phyloP scores from a whole-genome alignment of 2,888 invertebrate genomes.

The Linnaemya tessellans region DNA sequence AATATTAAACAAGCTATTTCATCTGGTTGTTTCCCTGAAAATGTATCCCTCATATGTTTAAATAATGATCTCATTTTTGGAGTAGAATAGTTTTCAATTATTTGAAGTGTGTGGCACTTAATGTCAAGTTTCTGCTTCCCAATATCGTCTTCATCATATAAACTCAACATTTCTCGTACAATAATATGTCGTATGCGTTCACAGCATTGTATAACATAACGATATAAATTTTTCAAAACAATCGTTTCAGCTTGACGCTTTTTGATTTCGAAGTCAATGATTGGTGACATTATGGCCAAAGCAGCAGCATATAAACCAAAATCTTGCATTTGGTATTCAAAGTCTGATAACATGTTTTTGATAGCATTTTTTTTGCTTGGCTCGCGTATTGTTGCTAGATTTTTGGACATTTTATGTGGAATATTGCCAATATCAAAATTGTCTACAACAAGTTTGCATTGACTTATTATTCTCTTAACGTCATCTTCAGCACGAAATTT shows the following conservation, averaged over 20 bases:
- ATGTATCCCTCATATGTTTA: conserved; percentile 85
- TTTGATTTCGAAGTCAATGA: conserved; percentile 87
- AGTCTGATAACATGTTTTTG: conserved; percentile 84
- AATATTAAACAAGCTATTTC: conserved; percentile 81
- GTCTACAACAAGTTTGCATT: conserved; percentile 69
- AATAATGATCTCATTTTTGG: conserved; percentile 87
- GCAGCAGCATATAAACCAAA: conserved; percentile 86
- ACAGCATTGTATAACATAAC: conserved; percentile 78
- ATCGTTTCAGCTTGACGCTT: conserved; percentile 84
- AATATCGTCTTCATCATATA: conserved; percentile 80
- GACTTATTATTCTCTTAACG: conserved; percentile 55
- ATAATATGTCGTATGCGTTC: conserved; percentile 84
- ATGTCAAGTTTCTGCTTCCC: conserved; percentile 55
- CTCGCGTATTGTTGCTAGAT: conserved; percentile 70
- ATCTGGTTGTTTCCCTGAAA: conserved; percentile 80
- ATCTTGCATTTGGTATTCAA: conserved; percentile 84
- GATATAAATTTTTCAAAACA: conserved; percentile 78
- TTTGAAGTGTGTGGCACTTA: conserved; percentile 70
- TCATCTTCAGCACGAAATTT: conserved; percentile 52
- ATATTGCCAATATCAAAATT: conserved; percentile 75
- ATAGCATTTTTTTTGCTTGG: conserved; percentile 84
- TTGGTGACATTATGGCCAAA: conserved; percentile 85
- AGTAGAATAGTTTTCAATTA: conserved; percentile 86
- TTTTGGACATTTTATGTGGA: conserved; percentile 75
- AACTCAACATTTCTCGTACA: conserved; percentile 83